Evolutionary conservation across 2,797 vertebrate genomes (phyloP).

Genomic region (Sebastes kiyomatsui): DNA sequence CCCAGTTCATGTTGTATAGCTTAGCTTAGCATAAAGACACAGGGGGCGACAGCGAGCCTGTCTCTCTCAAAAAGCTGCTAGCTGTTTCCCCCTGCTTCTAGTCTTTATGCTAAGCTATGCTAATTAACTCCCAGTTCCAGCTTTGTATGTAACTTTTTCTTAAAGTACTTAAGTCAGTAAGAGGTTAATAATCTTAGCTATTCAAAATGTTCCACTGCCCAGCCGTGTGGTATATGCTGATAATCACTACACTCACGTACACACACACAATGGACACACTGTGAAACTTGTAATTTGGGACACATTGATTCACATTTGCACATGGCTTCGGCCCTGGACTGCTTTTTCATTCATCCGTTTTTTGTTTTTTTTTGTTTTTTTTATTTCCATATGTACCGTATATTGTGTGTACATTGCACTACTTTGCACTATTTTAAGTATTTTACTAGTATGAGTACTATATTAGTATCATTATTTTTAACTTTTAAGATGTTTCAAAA

Average conservation of each 20-base stretch:
- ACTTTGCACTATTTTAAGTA: no score
- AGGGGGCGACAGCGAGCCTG: no score
- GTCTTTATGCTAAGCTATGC: not conserved
- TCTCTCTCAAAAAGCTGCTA: no score
- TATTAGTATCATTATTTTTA: no score
- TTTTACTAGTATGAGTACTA: no score
- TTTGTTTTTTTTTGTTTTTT: rapidly evolving
- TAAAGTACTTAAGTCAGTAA: not conserved
- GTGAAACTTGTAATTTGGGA: not conserved
- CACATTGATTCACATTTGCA: not conserved
- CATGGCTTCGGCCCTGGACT: no score
- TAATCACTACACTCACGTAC: not conserved
- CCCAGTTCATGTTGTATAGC: no score
- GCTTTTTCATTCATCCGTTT: no score
- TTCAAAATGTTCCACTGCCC: not conserved
- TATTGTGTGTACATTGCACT: no score
- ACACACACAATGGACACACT: not conserved
- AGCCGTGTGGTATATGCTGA: not conserved
- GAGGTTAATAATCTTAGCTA: not conserved
- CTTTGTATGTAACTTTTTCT: not conserved
- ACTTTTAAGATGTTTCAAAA: no score
- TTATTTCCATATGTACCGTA: no score
- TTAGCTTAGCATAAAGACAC: not conserved
- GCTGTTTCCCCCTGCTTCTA: not conserved
- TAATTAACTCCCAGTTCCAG: no score